phyloP scores from a whole-genome alignment of 2,888 invertebrate species.

The Apodemia hepburni region DNA sequence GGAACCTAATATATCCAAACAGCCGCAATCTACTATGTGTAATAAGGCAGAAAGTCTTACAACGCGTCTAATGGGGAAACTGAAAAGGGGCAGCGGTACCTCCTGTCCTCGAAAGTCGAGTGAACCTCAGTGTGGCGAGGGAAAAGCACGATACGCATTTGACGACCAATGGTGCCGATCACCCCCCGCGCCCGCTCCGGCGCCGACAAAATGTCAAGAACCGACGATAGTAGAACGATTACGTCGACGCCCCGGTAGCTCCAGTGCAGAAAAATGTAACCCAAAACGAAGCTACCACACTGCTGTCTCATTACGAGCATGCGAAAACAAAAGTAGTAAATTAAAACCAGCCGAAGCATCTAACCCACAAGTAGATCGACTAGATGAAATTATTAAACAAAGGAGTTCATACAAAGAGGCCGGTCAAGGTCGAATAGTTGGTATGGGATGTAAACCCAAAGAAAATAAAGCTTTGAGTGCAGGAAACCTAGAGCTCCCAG shows the following conservation, averaged over 20 bases:
- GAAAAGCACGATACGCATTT: conserved; percentile 22
- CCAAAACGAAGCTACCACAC: neutral
- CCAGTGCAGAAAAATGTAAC: conserved; percentile 12
- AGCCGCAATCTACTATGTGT: conserved; percentile 6
- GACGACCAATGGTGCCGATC: conserved; percentile 31
- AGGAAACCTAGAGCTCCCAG: conserved; percentile 35
- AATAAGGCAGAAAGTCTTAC: conserved; percentile 22
- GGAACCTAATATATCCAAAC: conserved; percentile 6
- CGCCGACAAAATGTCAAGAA: conserved; percentile 29
- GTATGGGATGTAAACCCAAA: conserved; percentile 14
- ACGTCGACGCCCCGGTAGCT: conserved; percentile 26
- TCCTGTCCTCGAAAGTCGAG: conserved; percentile 23
- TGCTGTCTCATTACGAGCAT: neutral
- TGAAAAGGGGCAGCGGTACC: conserved; percentile 23
- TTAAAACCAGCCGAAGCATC: neutral
- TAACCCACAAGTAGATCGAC: conserved; percentile 10
- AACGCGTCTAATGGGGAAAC: conserved; percentile 34
- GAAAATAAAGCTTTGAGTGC: conserved; percentile 21
- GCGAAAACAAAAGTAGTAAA: neutral
- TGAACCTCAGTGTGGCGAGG: conserved; percentile 2
- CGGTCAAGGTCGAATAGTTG: conserved; percentile 40
- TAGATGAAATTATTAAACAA: conserved; percentile 26
- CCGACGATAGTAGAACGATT: conserved; percentile 30
- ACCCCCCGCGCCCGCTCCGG: conserved; percentile 25
- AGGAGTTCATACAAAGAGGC: conserved; percentile 36